phyloP scores from a whole-genome alignment of 2,797 vertebrate genomes.

The Falco biarmicus region DNA sequence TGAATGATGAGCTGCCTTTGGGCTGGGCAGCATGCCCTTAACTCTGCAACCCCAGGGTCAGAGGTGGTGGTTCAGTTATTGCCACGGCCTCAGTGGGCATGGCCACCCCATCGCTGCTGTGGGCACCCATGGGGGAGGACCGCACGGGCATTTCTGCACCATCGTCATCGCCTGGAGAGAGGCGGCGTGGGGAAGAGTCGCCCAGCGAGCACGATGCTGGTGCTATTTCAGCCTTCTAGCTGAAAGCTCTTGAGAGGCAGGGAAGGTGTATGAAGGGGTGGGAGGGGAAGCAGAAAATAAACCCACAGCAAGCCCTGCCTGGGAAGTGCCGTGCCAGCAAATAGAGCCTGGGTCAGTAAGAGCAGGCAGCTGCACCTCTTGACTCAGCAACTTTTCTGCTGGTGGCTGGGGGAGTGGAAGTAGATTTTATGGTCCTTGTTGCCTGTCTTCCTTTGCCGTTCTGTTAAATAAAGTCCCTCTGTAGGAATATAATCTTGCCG shows the following conservation, averaged over 20 bases:
- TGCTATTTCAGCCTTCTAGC: neutral
- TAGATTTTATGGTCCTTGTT: neutral
- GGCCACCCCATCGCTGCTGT: neutral
- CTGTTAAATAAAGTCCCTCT: neutral
- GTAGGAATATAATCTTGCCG: neutral
- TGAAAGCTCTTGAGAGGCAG: neutral
- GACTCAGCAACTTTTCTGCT: neutral
- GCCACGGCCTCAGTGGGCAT: neutral
- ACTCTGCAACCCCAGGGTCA: accelerated
- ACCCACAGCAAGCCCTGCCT: neutral
- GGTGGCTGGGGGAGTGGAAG: neutral
- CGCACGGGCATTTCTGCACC: neutral
- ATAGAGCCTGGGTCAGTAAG: neutral
- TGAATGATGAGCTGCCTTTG: neutral
- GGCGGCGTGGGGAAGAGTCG: neutral
- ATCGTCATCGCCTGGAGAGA: neutral
- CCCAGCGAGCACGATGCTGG: accelerated
- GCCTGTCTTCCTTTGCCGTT: accelerated
- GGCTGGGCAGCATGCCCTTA: neutral
- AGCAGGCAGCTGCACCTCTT: neutral
- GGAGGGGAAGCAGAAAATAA: neutral
- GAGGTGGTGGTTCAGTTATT: neutral
- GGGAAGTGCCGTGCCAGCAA: accelerated
- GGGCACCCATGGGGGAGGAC: accelerated
- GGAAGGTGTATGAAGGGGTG: neutral